Percentiles rank a stretch among this genome's conserved stretches.
Evolutionary conservation across 1,140 invertebrate species (phyloP).

Genomic region (Spodoptera frugiperda): DNA sequence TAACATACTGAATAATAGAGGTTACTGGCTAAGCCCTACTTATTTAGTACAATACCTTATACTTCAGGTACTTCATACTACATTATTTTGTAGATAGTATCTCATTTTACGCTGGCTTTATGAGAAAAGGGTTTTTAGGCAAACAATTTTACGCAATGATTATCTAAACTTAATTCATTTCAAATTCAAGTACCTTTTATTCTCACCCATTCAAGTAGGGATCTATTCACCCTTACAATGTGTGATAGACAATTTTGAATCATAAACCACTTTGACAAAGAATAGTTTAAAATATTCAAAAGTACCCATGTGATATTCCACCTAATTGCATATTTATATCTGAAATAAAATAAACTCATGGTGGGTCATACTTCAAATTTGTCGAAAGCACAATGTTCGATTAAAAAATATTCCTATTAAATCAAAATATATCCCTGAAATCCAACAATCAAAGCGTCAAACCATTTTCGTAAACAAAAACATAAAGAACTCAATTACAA

Average conservation of each 20-base stretch:
- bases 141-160: too few species aligned
- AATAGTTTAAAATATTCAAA: too few species aligned
- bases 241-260: too few species aligned
- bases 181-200: too few species aligned
- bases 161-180: too few species aligned
- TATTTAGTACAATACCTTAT: neutral
- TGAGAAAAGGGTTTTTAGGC: neutral
- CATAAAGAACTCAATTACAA: conserved; percentile 70
- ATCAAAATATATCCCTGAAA: conserved; percentile 10
- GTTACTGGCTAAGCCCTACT: neutral
- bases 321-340: too few species aligned
- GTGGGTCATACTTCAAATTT: neutral
- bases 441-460: conserved; percentile 31
- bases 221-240: too few species aligned
- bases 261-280: too few species aligned
- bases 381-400: neutral
- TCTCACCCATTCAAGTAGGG: too few species aligned
- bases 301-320: too few species aligned
- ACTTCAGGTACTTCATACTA: neutral
- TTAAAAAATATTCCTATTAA: neutral
- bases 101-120: neutral
- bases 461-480: conserved; percentile 60
- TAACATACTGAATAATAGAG: conserved; percentile 5
- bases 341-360: too few species aligned
- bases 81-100: neutral